Evolutionary conservation across 1,140 invertebrate species (phyloP).

Genomic region (Asobara japonica): DNA sequence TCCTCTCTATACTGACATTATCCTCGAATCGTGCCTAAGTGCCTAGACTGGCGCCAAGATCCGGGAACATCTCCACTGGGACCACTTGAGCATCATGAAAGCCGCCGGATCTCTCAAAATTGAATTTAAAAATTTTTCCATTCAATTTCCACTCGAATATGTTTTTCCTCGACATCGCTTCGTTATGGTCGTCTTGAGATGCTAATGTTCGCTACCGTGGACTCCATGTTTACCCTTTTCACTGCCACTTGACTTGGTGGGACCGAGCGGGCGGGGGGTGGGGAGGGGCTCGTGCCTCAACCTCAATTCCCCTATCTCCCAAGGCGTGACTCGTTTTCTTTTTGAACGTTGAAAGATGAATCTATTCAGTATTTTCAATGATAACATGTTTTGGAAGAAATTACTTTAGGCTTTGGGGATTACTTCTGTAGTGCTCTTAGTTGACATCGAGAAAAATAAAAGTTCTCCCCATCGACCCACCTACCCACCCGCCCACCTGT

Average conservation of each 20-base stretch:
- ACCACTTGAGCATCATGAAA: not conserved
- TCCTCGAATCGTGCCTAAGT: not conserved
- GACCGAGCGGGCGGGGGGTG: too few relatives aligned
- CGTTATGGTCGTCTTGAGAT: slow-evolving; percentile 18
- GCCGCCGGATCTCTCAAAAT: slow-evolving; percentile 10
- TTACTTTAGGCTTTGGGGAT: not conserved
- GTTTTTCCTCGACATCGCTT: slow-evolving; percentile 20
- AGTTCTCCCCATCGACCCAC: too few relatives aligned
- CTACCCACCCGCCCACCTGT: too few relatives aligned
- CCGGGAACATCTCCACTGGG: not conserved
- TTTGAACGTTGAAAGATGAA: not conserved
- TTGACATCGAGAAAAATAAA: too few relatives aligned
- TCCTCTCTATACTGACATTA: not conserved
- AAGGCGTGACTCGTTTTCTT: slow-evolving; percentile 8
- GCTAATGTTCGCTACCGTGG: slow-evolving; percentile 19
- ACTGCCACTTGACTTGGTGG: slow-evolving; percentile 19
- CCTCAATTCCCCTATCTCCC: not conserved
- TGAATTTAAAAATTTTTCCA: not conserved
- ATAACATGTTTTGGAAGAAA: not conserved
- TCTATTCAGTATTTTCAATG: slow-evolving; percentile 5
- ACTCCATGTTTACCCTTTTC: slow-evolving; percentile 24
- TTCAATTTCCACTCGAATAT: not conserved
- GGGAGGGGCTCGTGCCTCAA: not conserved
- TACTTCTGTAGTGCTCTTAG: too few relatives aligned
- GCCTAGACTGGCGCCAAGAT: not conserved